These are phyloP conservation scores for Latheticus oryzae DNA, from an alignment of 2,888 invertebrate genomes.

Conservation along the genomic window DNA sequence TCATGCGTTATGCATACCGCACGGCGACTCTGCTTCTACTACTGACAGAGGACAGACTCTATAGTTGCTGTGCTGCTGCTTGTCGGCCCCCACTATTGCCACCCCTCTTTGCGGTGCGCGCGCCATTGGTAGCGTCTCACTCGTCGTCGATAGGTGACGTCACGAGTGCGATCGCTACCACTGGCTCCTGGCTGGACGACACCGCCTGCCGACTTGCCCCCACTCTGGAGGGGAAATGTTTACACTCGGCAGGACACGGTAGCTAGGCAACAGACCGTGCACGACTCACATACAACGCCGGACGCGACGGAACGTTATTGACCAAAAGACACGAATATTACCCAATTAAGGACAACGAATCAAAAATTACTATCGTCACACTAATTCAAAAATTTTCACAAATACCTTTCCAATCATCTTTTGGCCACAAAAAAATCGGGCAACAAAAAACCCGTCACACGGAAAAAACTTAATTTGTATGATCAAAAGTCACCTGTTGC, in stretches of 20 bases:
- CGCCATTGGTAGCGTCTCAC: conserved; percentile 64
- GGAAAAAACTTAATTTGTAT: conserved; percentile 15
- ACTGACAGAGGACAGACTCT: conserved; percentile 68
- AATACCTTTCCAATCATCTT: too few species aligned
- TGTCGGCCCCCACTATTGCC: conserved; percentile 57
- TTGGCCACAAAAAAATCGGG: background rate
- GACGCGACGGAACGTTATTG: conserved; percentile 43
- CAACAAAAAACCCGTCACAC: too few species aligned
- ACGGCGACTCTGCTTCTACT: conserved; percentile 70
- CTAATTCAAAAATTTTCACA: too few species aligned
- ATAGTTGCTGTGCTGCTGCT: conserved; percentile 44
- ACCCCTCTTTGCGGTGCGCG: conserved; percentile 58
- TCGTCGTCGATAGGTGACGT: conserved; percentile 60
- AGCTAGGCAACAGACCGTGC: conserved; percentile 66
- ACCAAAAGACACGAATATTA: conserved; percentile 28
- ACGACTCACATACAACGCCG: conserved; percentile 57
- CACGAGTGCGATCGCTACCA: conserved; percentile 53
- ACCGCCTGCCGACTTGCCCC: conserved; percentile 53
- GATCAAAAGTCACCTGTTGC: conserved; percentile 60
- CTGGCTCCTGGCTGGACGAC: conserved; percentile 56
- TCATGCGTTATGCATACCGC: conserved; percentile 73
- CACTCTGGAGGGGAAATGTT: conserved; percentile 65
- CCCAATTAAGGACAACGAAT: conserved; percentile 15
- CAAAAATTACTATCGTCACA: background rate
- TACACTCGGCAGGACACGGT: conserved; percentile 65